Base-by-base conservation (phyloP, 2,888 invertebrate species). In the Luperina testacea region DNA sequence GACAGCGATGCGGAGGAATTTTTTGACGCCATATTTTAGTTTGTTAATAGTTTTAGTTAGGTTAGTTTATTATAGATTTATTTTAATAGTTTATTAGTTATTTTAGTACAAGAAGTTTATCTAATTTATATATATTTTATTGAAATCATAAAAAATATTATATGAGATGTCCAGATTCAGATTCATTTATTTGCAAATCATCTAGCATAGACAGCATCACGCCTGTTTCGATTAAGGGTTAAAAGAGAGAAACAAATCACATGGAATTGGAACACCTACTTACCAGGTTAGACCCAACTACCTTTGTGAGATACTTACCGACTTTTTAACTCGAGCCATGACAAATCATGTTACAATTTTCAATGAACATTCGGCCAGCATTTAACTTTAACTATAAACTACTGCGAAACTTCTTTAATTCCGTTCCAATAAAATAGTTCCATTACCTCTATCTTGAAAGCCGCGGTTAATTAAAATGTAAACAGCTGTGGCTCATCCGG, bases 401-500 rank as follows among this genome's bases (percentile, higher is more conserved):
- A 51, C 2, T 24, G 42, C 11, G 13, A 51, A 64, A n/a, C 57
- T 68, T 45, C 7, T 78, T 38, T 45, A 64, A 69, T 64, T 24
- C 17, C 13, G 20, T 57, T 57, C 8, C 57, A 45, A 72, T 69
- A 70, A 73, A 82, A 70, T 57, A 85, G 69, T 72, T 85, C 17
- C 17, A 32, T 51, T 68, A 57, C 20, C 11, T 45, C n/a, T 27
- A 42, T 72, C 73, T 61, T 73, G 65, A 64, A 70, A 74, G 71
- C 76, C 11, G 64, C n/a, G 7, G 48, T 73, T 86, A 88, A 86
- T 86, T 86, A 87, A 83, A 85, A 87, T 77, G 83, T 69, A 78
- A 85, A 80, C 83, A 82, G 75, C 77, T 82, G 80, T 6, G 75
- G 45, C 45, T 76, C n/a, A 65, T 65, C 38, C 32, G 24, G 20